phyloP scores from a whole-genome alignment of 1,140 invertebrate species.

The Drosophila watanabei region DNA sequence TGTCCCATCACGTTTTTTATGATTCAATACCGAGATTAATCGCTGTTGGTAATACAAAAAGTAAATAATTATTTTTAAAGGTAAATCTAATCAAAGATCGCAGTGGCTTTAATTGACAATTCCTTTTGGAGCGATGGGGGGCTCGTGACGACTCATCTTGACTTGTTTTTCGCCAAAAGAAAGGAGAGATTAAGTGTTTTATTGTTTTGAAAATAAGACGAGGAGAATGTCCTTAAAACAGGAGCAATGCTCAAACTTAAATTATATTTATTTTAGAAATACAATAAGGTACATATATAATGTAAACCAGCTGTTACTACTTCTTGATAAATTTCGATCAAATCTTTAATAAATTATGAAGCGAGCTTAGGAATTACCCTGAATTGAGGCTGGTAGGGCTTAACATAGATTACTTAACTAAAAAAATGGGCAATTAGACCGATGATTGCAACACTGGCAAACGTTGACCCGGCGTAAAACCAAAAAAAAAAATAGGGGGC shows the following conservation, averaged over 20 bases:
- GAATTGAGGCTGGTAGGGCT: not conserved
- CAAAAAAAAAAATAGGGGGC: slow-evolving; percentile 1
- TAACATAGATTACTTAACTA: slow-evolving; percentile 17
- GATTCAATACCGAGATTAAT: slow-evolving; percentile 13
- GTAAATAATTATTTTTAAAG: slow-evolving; percentile 8
- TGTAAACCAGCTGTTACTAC: not conserved
- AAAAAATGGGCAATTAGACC: not conserved
- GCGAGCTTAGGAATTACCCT: not conserved
- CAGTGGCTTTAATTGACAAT: slow-evolving; percentile 19
- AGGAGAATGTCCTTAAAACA: not conserved
- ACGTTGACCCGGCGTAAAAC: slow-evolving; percentile 22
- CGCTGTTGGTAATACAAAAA: slow-evolving; percentile 3
- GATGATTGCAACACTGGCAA: slow-evolving; percentile 8
- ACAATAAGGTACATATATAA: not conserved
- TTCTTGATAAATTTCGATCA: not conserved
- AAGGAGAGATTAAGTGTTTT: not conserved
- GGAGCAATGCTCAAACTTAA: not conserved
- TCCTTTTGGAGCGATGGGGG: slow-evolving; percentile 5
- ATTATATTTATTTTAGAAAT: not conserved
- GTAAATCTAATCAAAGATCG: slow-evolving; percentile 22
- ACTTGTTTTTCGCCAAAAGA: slow-evolving; percentile 10
- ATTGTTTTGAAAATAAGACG: not conserved
- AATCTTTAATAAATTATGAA: not conserved
- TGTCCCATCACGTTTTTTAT: slow-evolving; percentile 11
- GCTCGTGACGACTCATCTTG: not conserved